Evolutionary conservation across 2,113 vertebrate genomes (phyloP).

Genomic region (Gadus chalcogrammus): DNA sequence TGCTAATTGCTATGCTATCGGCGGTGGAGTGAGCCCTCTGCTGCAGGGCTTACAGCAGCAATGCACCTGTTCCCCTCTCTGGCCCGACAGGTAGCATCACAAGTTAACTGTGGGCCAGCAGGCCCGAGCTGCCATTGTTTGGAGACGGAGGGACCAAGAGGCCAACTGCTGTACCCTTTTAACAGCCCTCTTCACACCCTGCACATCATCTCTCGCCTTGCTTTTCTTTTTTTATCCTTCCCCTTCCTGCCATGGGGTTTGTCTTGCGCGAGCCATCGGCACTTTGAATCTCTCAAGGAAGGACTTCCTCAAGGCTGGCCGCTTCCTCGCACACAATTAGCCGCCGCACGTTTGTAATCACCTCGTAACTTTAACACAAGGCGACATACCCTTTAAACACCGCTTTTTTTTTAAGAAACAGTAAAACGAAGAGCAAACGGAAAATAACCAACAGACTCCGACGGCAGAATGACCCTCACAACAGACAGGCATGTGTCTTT

Average conservation of each 20-base stretch:
- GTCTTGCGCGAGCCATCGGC: slow-evolving; percentile 46
- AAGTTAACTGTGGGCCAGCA: slow-evolving; percentile 23
- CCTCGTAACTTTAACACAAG: slow-evolving; percentile 33
- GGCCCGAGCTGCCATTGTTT: slow-evolving; percentile 11
- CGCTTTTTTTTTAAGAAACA: slow-evolving; percentile 21
- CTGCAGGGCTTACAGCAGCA: not conserved
- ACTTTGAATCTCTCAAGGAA: slow-evolving; percentile 56
- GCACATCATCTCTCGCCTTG: slow-evolving; percentile 50
- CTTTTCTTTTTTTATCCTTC: slow-evolving; percentile 57
- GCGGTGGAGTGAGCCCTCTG: not conserved
- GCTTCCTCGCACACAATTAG: slow-evolving; percentile 50
- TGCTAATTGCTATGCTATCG: not conserved
- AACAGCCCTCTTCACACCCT: slow-evolving; percentile 66
- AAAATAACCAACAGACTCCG: not conserved
- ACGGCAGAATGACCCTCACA: no score
- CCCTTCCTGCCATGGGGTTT: slow-evolving; percentile 61
- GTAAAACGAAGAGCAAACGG: not conserved
- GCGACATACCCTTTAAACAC: slow-evolving; percentile 24
- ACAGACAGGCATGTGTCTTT: slow-evolving; percentile 16
- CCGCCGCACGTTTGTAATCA: slow-evolving; percentile 28
- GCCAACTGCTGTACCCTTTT: slow-evolving; percentile 26
- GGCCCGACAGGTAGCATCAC: slow-evolving; percentile 34
- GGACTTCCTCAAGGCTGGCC: slow-evolving; percentile 62
- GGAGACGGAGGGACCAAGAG: slow-evolving; percentile 31
- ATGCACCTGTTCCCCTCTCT: slow-evolving; percentile 49